Percentiles rank a stretch among this genome's conserved stretches.
These are phyloP conservation scores for Clamator glandarius DNA, from an alignment of 2,797 vertebrate species.

Conservation along the genomic window DNA sequence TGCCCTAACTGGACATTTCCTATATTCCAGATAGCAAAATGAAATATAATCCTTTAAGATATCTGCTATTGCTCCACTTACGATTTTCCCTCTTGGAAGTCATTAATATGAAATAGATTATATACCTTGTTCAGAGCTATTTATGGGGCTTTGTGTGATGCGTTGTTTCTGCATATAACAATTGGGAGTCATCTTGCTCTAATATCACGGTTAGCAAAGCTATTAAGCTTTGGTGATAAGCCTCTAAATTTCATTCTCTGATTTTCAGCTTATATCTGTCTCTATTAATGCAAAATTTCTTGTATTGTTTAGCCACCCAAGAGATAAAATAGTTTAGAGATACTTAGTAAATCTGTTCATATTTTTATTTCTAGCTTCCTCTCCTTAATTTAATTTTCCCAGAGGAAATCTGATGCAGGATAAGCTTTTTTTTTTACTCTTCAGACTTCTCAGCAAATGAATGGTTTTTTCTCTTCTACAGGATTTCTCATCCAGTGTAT, in stretches of 20 bases:
- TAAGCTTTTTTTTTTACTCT: constrained; percentile 32
- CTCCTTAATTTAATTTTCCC: constrained; percentile 23
- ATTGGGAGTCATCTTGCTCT: background rate
- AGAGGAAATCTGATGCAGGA: constrained; percentile 23
- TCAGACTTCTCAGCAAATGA: constrained; percentile 13
- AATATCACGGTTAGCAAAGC: background rate
- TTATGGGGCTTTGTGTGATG: background rate
- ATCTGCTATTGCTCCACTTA: background rate
- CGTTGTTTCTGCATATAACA: background rate
- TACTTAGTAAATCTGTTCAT: background rate
- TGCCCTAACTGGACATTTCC: background rate
- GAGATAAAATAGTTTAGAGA: background rate
- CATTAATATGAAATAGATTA: background rate
- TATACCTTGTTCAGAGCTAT: background rate
- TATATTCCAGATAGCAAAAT: background rate
- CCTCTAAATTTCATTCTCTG: background rate
- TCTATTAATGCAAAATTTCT: background rate
- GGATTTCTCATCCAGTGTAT: background rate
- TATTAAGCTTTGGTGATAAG: background rate
- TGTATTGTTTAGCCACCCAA: background rate
- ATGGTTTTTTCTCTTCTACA: background rate
- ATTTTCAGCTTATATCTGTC: background rate
- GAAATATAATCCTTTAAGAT: background rate
- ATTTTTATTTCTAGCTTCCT: constrained; percentile 31
- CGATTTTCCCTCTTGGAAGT: background rate